phyloP scores from a whole-genome alignment of 2,888 invertebrate genomes.

The Eutolmus rufibarbis region DNA sequence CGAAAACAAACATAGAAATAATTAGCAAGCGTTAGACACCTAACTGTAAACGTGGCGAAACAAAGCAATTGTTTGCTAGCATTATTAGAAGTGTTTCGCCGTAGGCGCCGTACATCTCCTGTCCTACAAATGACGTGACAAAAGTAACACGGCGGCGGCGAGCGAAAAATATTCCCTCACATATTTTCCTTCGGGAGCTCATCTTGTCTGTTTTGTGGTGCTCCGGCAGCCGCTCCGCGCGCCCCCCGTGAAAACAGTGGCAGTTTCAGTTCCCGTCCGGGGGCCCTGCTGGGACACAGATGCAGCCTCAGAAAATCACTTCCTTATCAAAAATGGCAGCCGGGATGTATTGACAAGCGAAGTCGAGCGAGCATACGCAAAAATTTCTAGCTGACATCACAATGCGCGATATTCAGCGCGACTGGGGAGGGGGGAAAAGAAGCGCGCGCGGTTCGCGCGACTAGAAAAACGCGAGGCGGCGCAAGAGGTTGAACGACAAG shows the following conservation, averaged over 20 bases:
- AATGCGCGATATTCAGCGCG: not conserved
- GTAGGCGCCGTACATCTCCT: not conserved
- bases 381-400: conserved; percentile 33
- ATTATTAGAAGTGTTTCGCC: not conserved
- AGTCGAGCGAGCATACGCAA: conserved; percentile 28
- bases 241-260: not conserved
- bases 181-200: not conserved
- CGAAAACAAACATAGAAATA: not conserved
- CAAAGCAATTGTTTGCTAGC: not conserved
- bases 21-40: not conserved
- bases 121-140: conserved; percentile 32
- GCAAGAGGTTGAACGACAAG: conserved; percentile 8
- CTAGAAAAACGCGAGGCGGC: not conserved
- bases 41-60: not conserved
- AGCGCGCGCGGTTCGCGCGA: not conserved
- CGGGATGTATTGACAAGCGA: conserved; percentile 26
- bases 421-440: not conserved
- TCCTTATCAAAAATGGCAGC: conserved; percentile 42
- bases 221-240: not conserved
- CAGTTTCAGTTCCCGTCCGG: not conserved
- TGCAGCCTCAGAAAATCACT: conserved; percentile 29
- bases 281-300: not conserved
- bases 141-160: conserved; percentile 6
- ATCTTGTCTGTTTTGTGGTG: not conserved
- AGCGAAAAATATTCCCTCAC: not conserved